Percentiles rank a stretch among this genome's conserved stretches.
Evolutionary conservation across 2,888 invertebrate species (phyloP).

Genomic region (Drosophila greeni): DNA sequence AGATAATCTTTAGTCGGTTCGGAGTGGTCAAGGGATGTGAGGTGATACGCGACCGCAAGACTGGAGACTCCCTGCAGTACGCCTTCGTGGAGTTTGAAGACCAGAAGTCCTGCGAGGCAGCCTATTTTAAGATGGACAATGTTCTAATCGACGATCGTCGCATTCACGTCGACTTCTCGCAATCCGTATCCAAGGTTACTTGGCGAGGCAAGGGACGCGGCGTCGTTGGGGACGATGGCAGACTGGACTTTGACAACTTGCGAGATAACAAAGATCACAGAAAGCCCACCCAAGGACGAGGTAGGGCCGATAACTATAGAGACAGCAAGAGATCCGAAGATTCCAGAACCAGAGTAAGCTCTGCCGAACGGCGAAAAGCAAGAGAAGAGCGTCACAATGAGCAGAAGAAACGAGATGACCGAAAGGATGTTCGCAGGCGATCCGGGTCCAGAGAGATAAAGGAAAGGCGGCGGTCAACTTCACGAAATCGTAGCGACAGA

Average conservation of each 20-base stretch:
- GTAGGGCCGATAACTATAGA: constrained; percentile 1
- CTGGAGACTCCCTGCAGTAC: constrained; percentile 97
- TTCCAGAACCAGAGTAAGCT: constrained; percentile 35
- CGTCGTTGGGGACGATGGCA: constrained; percentile 78
- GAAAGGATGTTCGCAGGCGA: constrained; percentile 5
- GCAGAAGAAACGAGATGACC: constrained; percentile 44
- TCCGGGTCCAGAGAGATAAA: constrained; percentile 34
- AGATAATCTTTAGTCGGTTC: constrained; percentile 98
- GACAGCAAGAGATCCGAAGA: constrained; percentile 8
- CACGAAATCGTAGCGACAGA: constrained; percentile 5
- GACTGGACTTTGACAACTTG: constrained; percentile 74
- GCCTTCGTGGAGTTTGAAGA: constrained; percentile 99
- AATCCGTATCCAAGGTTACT: constrained; percentile 96
- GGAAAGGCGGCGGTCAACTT: constrained; percentile 9
- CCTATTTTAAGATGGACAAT: constrained; percentile 99
- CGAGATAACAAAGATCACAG: constrained; percentile 32
- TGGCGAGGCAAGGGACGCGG: constrained; percentile 94
- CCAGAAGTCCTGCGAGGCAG: constrained; percentile 95
- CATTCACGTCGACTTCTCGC: constrained; percentile 99
- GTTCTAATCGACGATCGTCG: constrained; percentile 98
- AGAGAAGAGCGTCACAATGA: constrained; percentile 66
- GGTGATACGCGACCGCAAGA: constrained; percentile 95
- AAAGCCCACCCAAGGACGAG: constrained; percentile 10
- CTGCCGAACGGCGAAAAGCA: constrained; percentile 59
- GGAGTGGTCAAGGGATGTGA: constrained; percentile 96